These are phyloP conservation scores for Smittia aterrima DNA, from an alignment of 2,888 invertebrate genomes.

Conservation along the genomic window DNA sequence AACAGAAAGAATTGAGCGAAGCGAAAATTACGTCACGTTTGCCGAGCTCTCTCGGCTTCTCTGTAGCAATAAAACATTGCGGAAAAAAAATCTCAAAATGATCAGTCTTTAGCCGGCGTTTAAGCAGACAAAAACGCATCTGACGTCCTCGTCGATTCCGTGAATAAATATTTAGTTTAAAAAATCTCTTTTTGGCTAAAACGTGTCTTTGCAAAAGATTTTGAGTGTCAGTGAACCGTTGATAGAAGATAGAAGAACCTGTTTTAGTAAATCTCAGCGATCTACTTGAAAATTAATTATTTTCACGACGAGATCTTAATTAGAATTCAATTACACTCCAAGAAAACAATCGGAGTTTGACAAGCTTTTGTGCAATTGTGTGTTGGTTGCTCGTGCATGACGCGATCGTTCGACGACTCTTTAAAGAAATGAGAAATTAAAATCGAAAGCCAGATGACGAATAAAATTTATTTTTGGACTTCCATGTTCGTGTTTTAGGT, in stretches of 20 bases:
- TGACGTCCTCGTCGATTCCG: not conserved
- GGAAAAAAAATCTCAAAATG: slow-evolving; percentile 12
- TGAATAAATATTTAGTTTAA: not conserved
- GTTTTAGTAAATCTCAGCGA: no score
- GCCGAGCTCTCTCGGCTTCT: not conserved
- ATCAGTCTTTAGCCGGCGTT: slow-evolving; percentile 30
- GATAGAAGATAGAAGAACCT: not conserved
- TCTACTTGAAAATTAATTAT: no score
- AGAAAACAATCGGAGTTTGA: not conserved
- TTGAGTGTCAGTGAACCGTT: slow-evolving; percentile 24
- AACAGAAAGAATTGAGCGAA: not conserved
- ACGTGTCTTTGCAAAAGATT: no score
- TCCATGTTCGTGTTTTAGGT: no score
- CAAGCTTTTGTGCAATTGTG: slow-evolving; percentile 2
- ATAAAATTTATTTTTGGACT: no score
- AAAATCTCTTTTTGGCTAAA: not conserved
- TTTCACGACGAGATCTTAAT: not conserved
- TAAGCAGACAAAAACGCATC: not conserved
- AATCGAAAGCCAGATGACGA: not conserved
- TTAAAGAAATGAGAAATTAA: not conserved
- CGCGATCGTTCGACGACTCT: not conserved
- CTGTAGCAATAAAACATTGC: not conserved
- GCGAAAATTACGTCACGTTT: not conserved
- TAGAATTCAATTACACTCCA: not conserved
- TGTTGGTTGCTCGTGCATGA: not conserved